Percentiles rank a stretch among this genome's conserved stretches.
Conservation (phyloP, 1,140 invertebrate species). For the Andricus grossulariae region DNA sequence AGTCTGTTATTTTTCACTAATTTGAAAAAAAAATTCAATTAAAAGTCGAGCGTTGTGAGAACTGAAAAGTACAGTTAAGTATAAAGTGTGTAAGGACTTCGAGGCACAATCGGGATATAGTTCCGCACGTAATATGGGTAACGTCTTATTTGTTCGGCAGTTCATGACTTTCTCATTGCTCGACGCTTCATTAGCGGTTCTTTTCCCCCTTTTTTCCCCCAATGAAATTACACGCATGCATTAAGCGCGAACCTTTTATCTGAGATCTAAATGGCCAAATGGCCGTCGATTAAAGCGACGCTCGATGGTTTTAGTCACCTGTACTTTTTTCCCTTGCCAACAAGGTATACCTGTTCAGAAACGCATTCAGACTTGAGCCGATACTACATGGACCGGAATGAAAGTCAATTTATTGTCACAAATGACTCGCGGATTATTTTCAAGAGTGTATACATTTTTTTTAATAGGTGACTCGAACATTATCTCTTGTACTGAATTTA, state of each 20-base stretch:
- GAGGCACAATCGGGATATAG: conserved; percentile 1
- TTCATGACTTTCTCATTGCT: conserved; percentile 41
- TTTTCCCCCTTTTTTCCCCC: conserved; percentile 34
- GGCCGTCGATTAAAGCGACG: conserved; percentile 36
- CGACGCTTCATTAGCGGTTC: conserved; percentile 48
- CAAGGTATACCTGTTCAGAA: not conserved
- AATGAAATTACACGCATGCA: conserved; percentile 51
- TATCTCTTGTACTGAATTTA: not conserved
- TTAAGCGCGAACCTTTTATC: conserved; percentile 47
- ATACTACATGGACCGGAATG: not conserved
- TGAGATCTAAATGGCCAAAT: conserved; percentile 48
- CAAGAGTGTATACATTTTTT: conserved; percentile 2
- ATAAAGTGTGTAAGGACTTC: not conserved
- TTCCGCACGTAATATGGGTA: not conserved
- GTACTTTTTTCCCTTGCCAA: conserved; percentile 32
- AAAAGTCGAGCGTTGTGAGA: not conserved
- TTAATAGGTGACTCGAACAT: conserved; percentile 3
- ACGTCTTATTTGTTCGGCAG: conserved; percentile 47
- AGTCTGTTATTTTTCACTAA: not conserved
- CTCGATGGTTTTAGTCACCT: conserved; percentile 51
- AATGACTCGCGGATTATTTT: conserved; percentile 26
- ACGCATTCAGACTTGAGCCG: not conserved
- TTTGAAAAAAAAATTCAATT: not conserved
- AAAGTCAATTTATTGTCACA: conserved; percentile 21
- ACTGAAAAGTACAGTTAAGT: not conserved